Evolutionary conservation across 2,888 invertebrate species (phyloP).

Genomic region (Branchinecta sandiegonensis): DNA sequence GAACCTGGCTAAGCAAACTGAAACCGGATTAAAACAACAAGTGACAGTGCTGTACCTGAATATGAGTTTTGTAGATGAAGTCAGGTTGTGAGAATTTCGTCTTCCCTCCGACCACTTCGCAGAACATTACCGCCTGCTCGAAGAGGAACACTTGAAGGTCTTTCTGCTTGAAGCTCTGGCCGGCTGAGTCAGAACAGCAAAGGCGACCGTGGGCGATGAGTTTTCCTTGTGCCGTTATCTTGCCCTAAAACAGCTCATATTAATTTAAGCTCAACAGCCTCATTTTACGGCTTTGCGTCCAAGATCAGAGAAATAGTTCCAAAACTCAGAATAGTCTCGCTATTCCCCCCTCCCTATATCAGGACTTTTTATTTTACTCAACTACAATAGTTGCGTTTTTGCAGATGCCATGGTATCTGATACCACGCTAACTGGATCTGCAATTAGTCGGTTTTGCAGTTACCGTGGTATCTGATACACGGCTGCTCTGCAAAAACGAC

Average conservation of each 20-base stretch:
- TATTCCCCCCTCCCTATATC: too few relatives aligned
- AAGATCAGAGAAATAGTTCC: too few relatives aligned
- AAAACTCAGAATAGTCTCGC: too few relatives aligned
- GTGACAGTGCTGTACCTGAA: conserved; percentile 55
- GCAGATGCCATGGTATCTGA: too few relatives aligned
- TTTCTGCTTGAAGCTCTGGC: conserved; percentile 45
- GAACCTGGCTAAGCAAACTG: neutral
- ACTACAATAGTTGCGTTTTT: too few relatives aligned
- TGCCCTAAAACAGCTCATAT: conserved; percentile 50
- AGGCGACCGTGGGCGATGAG: conserved; percentile 72
- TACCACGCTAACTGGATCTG: too few relatives aligned
- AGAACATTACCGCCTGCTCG: conserved; percentile 93
- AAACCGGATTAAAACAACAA: neutral
- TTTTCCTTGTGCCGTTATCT: conserved; percentile 93
- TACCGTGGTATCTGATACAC: too few relatives aligned
- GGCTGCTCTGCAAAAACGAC: too few relatives aligned
- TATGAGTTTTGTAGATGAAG: conserved; percentile 87
- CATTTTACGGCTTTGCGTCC: too few relatives aligned
- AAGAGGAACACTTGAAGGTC: conserved; percentile 94
- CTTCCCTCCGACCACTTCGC: conserved; percentile 81
- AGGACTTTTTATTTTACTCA: too few relatives aligned
- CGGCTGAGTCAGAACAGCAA: conserved; percentile 38
- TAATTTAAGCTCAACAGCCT: neutral
- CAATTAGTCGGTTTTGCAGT: too few relatives aligned
- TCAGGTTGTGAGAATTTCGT: conserved; percentile 83